These are phyloP conservation scores for Silurus glanis DNA, from an alignment of 2,113 vertebrate genomes.

Conservation along the genomic window DNA sequence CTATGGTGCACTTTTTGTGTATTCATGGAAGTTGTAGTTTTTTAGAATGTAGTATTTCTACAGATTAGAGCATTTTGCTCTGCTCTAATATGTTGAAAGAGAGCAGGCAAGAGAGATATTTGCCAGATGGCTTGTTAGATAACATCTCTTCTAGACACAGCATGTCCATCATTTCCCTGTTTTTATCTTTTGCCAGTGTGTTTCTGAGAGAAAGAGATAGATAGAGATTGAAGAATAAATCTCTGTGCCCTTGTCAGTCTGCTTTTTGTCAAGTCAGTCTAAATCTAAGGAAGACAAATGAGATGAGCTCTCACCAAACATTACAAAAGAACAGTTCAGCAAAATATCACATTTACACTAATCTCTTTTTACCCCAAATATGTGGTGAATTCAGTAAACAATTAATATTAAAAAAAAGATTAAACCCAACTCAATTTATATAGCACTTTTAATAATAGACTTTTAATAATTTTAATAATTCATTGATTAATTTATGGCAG, in stretches of 20 bases:
- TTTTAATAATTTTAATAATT: no score
- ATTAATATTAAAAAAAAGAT: not conserved
- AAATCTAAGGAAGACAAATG: not conserved
- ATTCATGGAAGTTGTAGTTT: not conserved
- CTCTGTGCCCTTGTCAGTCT: not conserved
- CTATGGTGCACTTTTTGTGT: not conserved
- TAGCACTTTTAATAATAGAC: not conserved
- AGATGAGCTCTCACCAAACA: not conserved
- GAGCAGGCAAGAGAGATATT: conserved; percentile 27
- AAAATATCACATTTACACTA: not conserved
- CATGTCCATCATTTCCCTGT: conserved; percentile 33
- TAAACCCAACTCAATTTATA: not conserved
- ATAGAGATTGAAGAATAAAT: conserved; percentile 17
- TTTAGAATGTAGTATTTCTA: not conserved
- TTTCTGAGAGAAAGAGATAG: not conserved
- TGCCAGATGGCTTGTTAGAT: conserved; percentile 54
- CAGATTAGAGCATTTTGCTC: conserved; percentile 11
- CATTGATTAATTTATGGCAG: not conserved
- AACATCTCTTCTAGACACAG: conserved; percentile 46
- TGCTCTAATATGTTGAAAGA: conserved; percentile 32
- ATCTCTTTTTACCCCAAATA: not conserved
- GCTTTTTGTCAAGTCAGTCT: not conserved
- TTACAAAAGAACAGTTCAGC: not conserved
- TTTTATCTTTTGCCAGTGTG: conserved; percentile 25
- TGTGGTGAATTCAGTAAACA: not conserved